A percentile compares a stretch with the other conserved stretches of the same genome.
These are phyloP conservation scores for Channa striata DNA, from an alignment of 2,797 vertebrate genomes.

Conservation along the genomic window DNA sequence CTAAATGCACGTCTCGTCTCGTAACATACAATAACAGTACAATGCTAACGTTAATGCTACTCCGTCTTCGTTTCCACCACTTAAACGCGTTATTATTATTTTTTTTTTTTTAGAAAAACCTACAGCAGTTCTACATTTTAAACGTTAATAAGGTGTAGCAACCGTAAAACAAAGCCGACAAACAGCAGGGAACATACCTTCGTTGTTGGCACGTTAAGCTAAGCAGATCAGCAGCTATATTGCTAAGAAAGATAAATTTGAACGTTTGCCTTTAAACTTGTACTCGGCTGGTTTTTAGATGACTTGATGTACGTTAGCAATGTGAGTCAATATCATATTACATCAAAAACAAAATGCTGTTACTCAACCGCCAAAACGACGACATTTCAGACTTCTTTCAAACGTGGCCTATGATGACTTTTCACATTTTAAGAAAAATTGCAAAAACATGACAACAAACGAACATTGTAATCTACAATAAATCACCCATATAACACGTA, in stretches of 20 bases:
- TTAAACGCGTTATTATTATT: neutral
- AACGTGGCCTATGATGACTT: slow-evolving; percentile 60
- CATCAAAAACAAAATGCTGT: neutral
- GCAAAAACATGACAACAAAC: neutral
- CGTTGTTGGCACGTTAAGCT: slow-evolving; percentile 25
- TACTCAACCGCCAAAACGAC: slow-evolving; percentile 56
- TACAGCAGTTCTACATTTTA: accelerated
- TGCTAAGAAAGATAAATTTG: neutral
- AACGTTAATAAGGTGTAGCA: accelerated
- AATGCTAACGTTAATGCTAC: neutral
- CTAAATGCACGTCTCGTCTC: slow-evolving; percentile 24
- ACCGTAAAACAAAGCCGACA: neutral
- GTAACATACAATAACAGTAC: neutral
- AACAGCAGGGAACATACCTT: slow-evolving; percentile 9
- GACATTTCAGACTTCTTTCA: slow-evolving; percentile 24
- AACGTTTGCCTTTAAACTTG: neutral
- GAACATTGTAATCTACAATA: accelerated
- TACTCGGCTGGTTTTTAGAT: neutral
- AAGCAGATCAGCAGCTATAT: slow-evolving; percentile 1
- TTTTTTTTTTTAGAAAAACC: no score
- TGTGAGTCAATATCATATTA: neutral
- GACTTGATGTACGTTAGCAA: neutral
- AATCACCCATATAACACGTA: neutral
- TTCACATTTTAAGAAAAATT: slow-evolving; percentile 26
- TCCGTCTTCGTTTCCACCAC: accelerated